phyloP scores from a whole-genome alignment of 2,888 invertebrate species.

The Brachylomia viminalis region DNA sequence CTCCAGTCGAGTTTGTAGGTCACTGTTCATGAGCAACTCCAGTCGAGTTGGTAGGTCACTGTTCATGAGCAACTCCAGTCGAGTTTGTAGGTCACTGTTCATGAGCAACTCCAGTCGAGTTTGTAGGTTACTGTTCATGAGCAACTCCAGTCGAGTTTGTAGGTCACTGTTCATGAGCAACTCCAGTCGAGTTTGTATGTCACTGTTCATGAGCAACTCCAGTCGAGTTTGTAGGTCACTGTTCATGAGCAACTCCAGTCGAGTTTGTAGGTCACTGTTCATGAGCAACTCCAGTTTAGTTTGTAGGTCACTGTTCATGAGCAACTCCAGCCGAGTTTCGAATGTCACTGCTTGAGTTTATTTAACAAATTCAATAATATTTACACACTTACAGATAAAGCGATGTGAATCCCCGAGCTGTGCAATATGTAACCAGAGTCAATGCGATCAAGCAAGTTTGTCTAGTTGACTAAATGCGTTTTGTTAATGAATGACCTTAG shows the following conservation, averaged over 20 bases:
- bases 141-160: not conserved
- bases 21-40: not conserved
- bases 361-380: slow-evolving; percentile 27
- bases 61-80: not conserved
- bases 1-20: too few species aligned
- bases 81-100: slow-evolving; percentile 10
- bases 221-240: slow-evolving; percentile 7
- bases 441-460: slow-evolving; percentile 15
- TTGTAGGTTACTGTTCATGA: not conserved
- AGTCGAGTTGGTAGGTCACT: not conserved
- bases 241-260: too few species aligned
- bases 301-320: not conserved
- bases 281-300: not conserved
- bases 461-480: slow-evolving; percentile 9
- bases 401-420: slow-evolving; percentile 46
- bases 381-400: slow-evolving; percentile 10
- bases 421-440: slow-evolving; percentile 35
- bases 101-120: too few species aligned
- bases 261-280: not conserved
- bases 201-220: not conserved
- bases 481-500: slow-evolving; percentile 11
- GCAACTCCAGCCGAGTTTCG: not conserved
- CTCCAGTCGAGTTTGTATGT: too few species aligned
- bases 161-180: too few species aligned
- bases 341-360: slow-evolving; percentile 22